Base-by-base conservation (phyloP, 2,888 invertebrate species). In the Xestobium rufovillosum region DNA sequence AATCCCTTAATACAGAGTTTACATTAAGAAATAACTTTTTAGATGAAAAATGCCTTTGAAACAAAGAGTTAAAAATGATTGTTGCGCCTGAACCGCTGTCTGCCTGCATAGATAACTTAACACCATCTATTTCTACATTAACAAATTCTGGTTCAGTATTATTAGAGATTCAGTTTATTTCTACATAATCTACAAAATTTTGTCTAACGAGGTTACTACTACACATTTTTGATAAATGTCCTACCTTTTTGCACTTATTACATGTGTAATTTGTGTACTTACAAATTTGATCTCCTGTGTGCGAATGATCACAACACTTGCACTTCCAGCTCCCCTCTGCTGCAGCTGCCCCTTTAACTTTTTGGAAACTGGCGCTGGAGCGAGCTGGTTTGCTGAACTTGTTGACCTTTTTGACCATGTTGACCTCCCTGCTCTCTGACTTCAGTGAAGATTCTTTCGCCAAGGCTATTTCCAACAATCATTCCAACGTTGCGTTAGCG, bases 141-240 rank as follows among this genome's bases (percentile, higher is more conserved):
- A n/a, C n/a, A n/a, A n/a, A n/a, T n/a, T n/a, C n/a, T n/a, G n/a
- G n/a, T n/a, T n/a, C n/a, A n/a, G n/a, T n/a, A 11, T 32, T 40
- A 32, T 14, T 19, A 12, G 23, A 36, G 33, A 26, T 31, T 31
- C 13, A 32, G 32, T 3, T 12, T n/a, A 4, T 23, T 30, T 14
- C 30, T 23, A 3, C 30, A 19, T 36, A 30, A 30, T 36, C 34
- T n/a, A 11, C 12, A 26, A 11, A 40, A 19, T 3, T 13, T 15
- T 26, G 36, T 26, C 16, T 40, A 4, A 6, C 16, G 17, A 14
- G 23, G 14, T 33, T 38, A 34, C 14, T 34, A 38, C 19, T 28
- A 27, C 14, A 36, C 33, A 11, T 34, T 15, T 29, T 36, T 4
- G 37, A 31, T 17, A 40, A 31, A 29, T 40, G 40, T 11, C 40